Conservation (phyloP, 2,888 invertebrate genomes). For the Agrochola macilenta region DNA sequence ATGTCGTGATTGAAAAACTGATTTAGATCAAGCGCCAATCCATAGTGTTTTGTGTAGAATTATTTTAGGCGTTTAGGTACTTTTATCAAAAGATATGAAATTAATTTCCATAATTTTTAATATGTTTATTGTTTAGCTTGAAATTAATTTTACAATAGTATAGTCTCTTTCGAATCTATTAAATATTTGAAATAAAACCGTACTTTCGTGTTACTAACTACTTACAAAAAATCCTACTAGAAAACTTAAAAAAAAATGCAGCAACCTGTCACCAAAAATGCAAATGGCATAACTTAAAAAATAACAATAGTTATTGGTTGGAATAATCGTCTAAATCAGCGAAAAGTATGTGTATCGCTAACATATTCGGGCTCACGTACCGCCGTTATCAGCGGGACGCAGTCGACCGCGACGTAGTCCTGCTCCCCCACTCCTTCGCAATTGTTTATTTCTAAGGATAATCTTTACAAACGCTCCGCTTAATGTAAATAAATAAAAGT, state of each 20-base stretch:
- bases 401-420: constrained; percentile 67
- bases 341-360: constrained; percentile 80
- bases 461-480: constrained; percentile 78
- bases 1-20: constrained; percentile 66
- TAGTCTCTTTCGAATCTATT: too few species aligned
- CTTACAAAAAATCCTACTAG: background rate
- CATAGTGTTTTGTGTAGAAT: constrained; percentile 19
- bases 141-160: background rate
- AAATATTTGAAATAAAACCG: too few species aligned
- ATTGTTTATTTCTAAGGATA: constrained; percentile 84
- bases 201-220: background rate
- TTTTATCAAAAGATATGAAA: background rate
- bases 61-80: background rate
- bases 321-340: constrained; percentile 72
- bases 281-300: too few species aligned
- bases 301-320: constrained; percentile 42
- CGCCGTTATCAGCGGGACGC: constrained; percentile 78
- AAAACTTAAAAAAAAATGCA: background rate
- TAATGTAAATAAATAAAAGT: constrained; percentile 69
- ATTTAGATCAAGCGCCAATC: constrained; percentile 58
- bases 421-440: constrained; percentile 68
- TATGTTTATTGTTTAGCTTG: background rate
- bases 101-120: background rate
- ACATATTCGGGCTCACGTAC: constrained; percentile 85
- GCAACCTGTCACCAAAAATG: background rate